Conservation (phyloP, 1,140 invertebrate genomes). For the Micrasema minimum region DNA sequence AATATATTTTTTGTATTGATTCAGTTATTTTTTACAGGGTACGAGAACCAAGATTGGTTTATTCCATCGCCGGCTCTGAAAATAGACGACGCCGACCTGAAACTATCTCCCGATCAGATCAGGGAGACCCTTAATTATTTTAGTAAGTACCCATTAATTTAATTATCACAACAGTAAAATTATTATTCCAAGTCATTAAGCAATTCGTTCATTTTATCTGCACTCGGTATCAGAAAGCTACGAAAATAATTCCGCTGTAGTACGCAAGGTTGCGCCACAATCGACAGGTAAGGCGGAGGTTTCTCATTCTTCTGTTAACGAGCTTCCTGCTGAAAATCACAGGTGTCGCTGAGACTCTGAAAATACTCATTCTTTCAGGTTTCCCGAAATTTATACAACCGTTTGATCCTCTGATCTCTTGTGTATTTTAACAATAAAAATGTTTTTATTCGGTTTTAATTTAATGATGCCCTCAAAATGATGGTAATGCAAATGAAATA, state of each 20-base stretch:
- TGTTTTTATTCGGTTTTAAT: no score
- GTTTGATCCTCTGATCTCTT: no score
- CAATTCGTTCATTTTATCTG: no score
- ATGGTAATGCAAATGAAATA: no score
- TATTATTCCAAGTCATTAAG: neutral
- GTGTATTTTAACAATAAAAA: no score
- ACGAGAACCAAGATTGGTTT: conserved; percentile 95
- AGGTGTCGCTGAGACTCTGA: conserved; percentile 4
- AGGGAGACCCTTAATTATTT: conserved; percentile 97
- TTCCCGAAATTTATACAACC: no score
- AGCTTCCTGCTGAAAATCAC: neutral
- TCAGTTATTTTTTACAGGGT: conserved; percentile 70
- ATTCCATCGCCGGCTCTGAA: conserved; percentile 86
- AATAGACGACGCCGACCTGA: conserved; percentile 79
- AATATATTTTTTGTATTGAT: conserved; percentile 13
- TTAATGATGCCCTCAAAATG: no score
- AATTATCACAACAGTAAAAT: neutral
- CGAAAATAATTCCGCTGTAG: conserved; percentile 1
- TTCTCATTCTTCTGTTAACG: conserved; percentile 2
- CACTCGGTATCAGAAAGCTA: no score
- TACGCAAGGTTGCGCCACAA: conserved; percentile 3
- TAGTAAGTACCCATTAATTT: conserved; percentile 78
- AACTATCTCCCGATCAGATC: conserved; percentile 92
- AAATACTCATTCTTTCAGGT: no score
- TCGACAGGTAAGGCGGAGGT: conserved; percentile 18